phyloP scores from a whole-genome alignment of 2,113 vertebrate species.

The Abramis brama region DNA sequence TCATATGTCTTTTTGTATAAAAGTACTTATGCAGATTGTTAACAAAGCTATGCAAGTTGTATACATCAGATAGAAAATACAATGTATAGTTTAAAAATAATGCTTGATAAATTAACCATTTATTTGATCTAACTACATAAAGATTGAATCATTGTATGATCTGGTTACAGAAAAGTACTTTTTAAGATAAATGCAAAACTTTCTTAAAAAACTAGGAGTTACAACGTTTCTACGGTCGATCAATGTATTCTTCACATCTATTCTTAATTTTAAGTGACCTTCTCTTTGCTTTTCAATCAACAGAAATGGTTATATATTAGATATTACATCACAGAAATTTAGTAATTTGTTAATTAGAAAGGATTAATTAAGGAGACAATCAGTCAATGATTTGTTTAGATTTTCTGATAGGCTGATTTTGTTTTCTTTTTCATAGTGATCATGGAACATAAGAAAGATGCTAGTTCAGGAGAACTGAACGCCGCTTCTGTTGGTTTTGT shows the following conservation, averaged over 20 bases:
- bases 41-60: conserved; percentile 52
- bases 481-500: neutral
- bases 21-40: conserved; percentile 76
- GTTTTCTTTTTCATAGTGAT: neutral
- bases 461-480: neutral
- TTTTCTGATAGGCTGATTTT: conserved; percentile 34
- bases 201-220: conserved; percentile 59
- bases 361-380: neutral
- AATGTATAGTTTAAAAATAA: conserved; percentile 65
- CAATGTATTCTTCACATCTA: neutral
- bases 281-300: conserved; percentile 55
- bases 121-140: conserved; percentile 60
- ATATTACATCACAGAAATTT: neutral
- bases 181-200: conserved; percentile 62
- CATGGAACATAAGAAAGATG: neutral
- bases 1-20: conserved; percentile 55
- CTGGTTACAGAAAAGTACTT: conserved; percentile 47
- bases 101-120: conserved; percentile 70
- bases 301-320: conserved; percentile 6
- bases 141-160: conserved; percentile 61
- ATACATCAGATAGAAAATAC: conserved; percentile 69
- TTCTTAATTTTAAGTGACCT: neutral
- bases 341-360: neutral
- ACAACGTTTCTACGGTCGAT: neutral
- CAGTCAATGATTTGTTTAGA: conserved; percentile 34